Percentiles rank a stretch among this genome's conserved stretches.
phyloP scores from a whole-genome alignment of 2,888 invertebrate species.

The Tholera decimalis region DNA sequence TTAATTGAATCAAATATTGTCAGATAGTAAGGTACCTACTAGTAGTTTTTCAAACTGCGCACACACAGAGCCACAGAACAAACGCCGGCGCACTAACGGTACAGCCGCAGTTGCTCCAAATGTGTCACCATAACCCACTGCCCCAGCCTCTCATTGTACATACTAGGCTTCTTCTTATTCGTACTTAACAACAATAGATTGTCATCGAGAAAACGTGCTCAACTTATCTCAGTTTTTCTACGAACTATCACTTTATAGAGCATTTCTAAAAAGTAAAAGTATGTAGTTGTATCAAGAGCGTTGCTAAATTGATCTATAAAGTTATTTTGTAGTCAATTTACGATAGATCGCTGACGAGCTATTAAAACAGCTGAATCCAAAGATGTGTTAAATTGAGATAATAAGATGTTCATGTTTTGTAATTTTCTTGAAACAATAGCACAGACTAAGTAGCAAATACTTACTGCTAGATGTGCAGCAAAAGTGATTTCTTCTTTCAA shows the following conservation, averaged over 20 bases:
- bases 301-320: not conserved
- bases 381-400: constrained; percentile 28
- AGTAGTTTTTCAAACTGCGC: constrained; percentile 28
- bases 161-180: constrained; percentile 54
- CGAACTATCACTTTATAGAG: constrained; percentile 29
- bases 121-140: constrained; percentile 69
- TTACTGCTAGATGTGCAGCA: not conserved
- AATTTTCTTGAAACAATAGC: constrained; percentile 22
- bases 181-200: constrained; percentile 53
- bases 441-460: not conserved
- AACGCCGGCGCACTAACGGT: constrained; percentile 66
- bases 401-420: constrained; percentile 22
- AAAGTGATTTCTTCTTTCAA: not conserved
- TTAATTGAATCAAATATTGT: constrained; percentile 7
- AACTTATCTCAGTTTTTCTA: constrained; percentile 26
- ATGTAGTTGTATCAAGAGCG: not conserved
- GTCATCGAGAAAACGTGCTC: constrained; percentile 7
- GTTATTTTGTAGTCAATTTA: not conserved
- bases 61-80: constrained; percentile 34
- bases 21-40: constrained; percentile 42
- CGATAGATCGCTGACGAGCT: not conserved
- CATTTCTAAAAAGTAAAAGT: constrained; percentile 44
- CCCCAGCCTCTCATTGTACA: constrained; percentile 61
- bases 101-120: constrained; percentile 66
- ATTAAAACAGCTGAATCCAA: constrained; percentile 17